Base-by-base conservation (phyloP, 2,113 vertebrate genomes). In the Ardeotis arabs region DNA sequence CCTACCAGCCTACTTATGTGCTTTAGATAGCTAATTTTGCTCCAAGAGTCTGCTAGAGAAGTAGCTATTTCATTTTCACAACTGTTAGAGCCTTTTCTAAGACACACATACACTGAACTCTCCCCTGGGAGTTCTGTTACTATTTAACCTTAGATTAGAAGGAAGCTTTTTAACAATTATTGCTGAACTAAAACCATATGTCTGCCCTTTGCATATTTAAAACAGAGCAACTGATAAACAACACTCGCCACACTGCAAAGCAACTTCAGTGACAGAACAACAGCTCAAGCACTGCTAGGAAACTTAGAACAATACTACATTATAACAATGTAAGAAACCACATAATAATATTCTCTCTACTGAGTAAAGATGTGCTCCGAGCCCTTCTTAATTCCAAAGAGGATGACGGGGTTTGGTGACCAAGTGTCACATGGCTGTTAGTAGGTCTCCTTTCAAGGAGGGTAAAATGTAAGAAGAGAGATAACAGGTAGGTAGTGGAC, bases 131-230 rank as follows among this genome's bases (percentile, higher is more conserved):
- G 49, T 35, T 89, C 41, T 83, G 35, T 78, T 79, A 27, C 35
- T 76, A 24, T 89, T 92, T 85, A 94, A 73, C 75, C 83, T 93
- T 44, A 69, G 70, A 78, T 82, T 56, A 87, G 66, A 93, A 84
- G 37, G 55, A 81, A 78, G 69, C 62, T 91, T 91, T 91, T 93
- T 39, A 92, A 82, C 59, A 72, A 89, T 50, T 45, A 69, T 66
- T 89, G 84, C 63, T 82, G 47, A 89, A 84, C 45, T 66, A 68
- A 95, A 92, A 41, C n/a, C 35, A 13, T 44, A 14, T 52, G 41
- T 52, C 58, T 79, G 63, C 49, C 59, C 66, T 83, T 45, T 19
- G 4, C 12, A 3, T 69, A 44, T 76, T 87, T 89, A 63, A 89
- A 81, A 66, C 8, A 35, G 5, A 89, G 25, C n/a, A 53, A 58